phyloP scores from a whole-genome alignment of 2,797 vertebrate genomes.

The Catharus ustulatus region DNA sequence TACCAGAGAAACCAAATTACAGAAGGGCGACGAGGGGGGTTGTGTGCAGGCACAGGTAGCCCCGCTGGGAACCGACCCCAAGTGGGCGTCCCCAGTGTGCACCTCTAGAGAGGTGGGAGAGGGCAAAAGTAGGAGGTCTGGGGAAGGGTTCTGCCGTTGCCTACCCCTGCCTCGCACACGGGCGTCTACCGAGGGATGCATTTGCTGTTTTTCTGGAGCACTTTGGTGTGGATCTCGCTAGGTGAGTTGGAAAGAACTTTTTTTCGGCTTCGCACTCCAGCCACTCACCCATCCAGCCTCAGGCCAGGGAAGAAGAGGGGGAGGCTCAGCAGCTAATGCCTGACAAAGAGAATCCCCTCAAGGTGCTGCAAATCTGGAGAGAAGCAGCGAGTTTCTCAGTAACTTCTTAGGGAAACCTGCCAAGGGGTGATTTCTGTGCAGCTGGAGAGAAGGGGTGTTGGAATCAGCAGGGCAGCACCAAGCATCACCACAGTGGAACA shows the following conservation, averaged over 20 bases:
- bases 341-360: background rate
- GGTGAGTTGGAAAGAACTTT: background rate
- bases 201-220: background rate
- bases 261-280: background rate
- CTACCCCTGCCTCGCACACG: background rate
- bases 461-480: background rate
- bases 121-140: background rate
- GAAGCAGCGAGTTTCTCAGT: background rate
- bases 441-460: background rate
- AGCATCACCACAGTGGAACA: background rate
- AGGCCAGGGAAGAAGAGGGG: background rate
- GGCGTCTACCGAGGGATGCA: background rate
- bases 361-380: background rate
- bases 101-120: background rate
- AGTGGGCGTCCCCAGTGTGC: background rate
- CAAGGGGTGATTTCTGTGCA: background rate
- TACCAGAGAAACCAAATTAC: background rate
- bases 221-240: background rate
- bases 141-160: background rate
- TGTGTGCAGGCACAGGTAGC: background rate
- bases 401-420: background rate
- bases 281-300: background rate
- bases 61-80: background rate
- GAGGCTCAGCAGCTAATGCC: background rate
- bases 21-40: background rate